Evolutionary conservation across 2,113 vertebrate species (phyloP).

Genomic region (Meleagris gallopavo): DNA sequence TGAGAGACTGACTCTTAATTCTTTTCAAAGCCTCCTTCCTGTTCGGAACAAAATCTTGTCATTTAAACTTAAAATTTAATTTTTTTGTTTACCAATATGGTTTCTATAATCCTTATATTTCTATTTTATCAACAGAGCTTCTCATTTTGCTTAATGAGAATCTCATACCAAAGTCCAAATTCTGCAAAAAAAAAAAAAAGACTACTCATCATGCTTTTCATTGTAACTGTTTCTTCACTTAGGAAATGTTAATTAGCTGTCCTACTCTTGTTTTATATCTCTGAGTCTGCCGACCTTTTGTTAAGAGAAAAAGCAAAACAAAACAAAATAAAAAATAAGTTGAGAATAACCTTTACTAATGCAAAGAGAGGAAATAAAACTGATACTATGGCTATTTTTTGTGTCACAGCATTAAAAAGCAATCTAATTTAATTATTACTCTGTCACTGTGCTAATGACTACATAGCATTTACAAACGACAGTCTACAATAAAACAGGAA

Average conservation of each 20-base stretch:
- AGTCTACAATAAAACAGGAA: background rate
- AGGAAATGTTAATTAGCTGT: slow-evolving; percentile 46
- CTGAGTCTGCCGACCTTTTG: background rate
- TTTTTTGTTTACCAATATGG: background rate
- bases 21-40: background rate
- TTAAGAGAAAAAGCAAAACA: background rate
- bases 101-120: slow-evolving; percentile 1
- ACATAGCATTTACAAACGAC: slow-evolving; percentile 40
- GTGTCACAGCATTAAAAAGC: background rate
- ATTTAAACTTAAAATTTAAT: background rate
- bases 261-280: slow-evolving; percentile 15
- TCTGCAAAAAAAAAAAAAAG: background rate
- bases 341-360: slow-evolving; percentile 1
- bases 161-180: background rate
- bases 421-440: slow-evolving; percentile 48
- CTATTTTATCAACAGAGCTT: slow-evolving; percentile 27
- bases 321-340: background rate
- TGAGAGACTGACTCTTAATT: background rate
- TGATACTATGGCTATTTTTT: background rate
- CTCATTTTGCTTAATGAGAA: slow-evolving; percentile 22
- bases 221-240: background rate
- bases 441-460: slow-evolving; percentile 10
- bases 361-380: background rate
- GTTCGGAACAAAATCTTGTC: background rate
- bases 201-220: background rate